Base-by-base conservation (phyloP, 37 sponge, comb jelly and placozoan genomes). In the Cliona cf. orientalis region DNA sequence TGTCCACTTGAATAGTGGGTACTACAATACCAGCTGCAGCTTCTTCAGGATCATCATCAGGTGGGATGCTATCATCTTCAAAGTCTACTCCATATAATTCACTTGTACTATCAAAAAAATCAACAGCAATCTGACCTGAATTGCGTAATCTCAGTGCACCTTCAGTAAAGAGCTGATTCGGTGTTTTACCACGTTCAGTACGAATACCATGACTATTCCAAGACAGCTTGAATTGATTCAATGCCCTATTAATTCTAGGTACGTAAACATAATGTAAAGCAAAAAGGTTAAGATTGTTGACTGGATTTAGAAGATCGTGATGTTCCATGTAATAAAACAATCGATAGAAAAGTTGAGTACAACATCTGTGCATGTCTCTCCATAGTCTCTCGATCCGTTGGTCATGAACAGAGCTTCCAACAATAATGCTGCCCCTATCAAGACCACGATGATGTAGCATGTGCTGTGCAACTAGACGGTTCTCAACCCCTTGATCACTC, bases 331-430 rank as follows among this genome's bases (percentile, higher is more conserved):
- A 77, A 55, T 87, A 87, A 68, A 87, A 87, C 28, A 87, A 41
- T 40, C 88, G 58, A 46, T 87, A 87, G 61, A 58, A 87, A 1
- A 87, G 46, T 19, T 23, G 26, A 26, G 82, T 87, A 22, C 75
- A 82, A 87, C 88, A 71, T 3, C 76, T 70, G n/a, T 87, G 88
- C 70, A 74, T 60, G 59, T 87, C 88, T 21, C 76, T 33, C 88
- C 88, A 87, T 3, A 87, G 69, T 1, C 88, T 69, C 38, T 87
- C 88, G 26, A 87, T 76, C 26, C 82, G 65, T 53, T 87, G 82
- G 77, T 87, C 81, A 63, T 87, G 82, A 12, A 81, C 77, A 0
- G 88, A 87, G 53, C 82, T 76, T 40, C 88, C 88, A 35, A 58
- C 64, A 42, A 80, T 44, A 23, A 87, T 70, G 32, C 55, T 46